Percentiles rank a stretch among this genome's conserved stretches.
phyloP scores from a whole-genome alignment of 2,888 invertebrate species.

The Calliphora vomitoria region DNA sequence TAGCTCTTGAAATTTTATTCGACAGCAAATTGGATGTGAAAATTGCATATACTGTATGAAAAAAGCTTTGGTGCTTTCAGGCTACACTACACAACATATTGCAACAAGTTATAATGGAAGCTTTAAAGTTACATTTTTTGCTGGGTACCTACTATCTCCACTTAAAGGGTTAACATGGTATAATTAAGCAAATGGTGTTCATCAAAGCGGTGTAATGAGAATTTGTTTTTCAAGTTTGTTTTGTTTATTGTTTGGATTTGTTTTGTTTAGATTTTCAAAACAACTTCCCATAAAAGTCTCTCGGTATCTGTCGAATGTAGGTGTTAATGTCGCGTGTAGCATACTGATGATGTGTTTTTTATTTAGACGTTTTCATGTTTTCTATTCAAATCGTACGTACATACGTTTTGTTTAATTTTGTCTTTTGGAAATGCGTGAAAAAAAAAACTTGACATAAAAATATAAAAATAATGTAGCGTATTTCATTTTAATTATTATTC shows the following conservation, averaged over 20 bases:
- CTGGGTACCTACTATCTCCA: too few relatives aligned
- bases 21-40: too few relatives aligned
- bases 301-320: conserved; percentile 58
- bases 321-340: conserved; percentile 70
- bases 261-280: conserved; percentile 62
- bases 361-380: conserved; percentile 42
- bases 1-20: too few relatives aligned
- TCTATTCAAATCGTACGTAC: conserved; percentile 39
- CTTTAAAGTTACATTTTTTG: too few relatives aligned
- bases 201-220: conserved; percentile 56
- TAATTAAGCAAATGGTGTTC: conserved; percentile 52
- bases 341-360: conserved; percentile 61
- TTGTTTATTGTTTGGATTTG: conserved; percentile 41
- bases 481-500: conserved; percentile 47
- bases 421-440: conserved; percentile 50
- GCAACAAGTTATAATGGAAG: too few relatives aligned
- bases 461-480: conserved; percentile 45
- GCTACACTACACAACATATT: too few relatives aligned
- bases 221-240: conserved; percentile 63
- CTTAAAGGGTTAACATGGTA: conserved; percentile 35
- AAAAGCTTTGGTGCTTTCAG: too few relatives aligned
- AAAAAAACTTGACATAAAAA: conserved; percentile 55
- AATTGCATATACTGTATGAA: too few relatives aligned
- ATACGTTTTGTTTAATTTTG: conserved; percentile 27
- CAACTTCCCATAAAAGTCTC: conserved; percentile 70